Evolutionary conservation across 2,797 vertebrate genomes (phyloP), one percentile per base, ranked within the genome.

Genomic region (Notolepis coatsorum): DNA sequence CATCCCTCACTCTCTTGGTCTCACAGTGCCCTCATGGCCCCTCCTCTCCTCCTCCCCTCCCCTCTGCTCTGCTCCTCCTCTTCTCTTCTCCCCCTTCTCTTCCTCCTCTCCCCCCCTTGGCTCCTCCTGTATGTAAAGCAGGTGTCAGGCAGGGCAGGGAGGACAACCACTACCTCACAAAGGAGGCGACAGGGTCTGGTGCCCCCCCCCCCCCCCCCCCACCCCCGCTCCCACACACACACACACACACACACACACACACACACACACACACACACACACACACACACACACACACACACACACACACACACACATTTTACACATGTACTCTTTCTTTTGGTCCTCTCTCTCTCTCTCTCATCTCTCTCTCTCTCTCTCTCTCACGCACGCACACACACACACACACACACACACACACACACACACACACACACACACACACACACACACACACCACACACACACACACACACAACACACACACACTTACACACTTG

Each of bases 101-200:
- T 13, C 9, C 15, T 13, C 23, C 7, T 27, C 24, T 49, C 20
- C 7, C 4, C 33, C n/a, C 33, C 23, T 2, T 9, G 13, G 46
- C 18, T 47, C 37, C 28, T 54, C 31, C 87, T 79, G 76, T 91
- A 90, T 91, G 91, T 84, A 92, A 91, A 91, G 88, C 89, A 91
- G 89, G 89, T 90, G 89, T 91, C 90, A 90, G 74, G 69, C 81
- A 84, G 88, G 89, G 88, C 89, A 88, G 84, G 83, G 72, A 88
- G 86, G 84, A 89, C 75, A 76, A 79, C 70, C 42, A 79, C 82
- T 81, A 87, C 82, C 86, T 83, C 87, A 88, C 88, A 90, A 91
- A 90, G 88, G 83, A 88, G 88, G 75, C 73, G 80, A 82, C 83
- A 69, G 77, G 85, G 82, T 89, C 87, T 84, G 56, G 72, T 66